phyloP scores from a whole-genome alignment of 2,113 vertebrate genomes.

The Pampusana beccarii region DNA sequence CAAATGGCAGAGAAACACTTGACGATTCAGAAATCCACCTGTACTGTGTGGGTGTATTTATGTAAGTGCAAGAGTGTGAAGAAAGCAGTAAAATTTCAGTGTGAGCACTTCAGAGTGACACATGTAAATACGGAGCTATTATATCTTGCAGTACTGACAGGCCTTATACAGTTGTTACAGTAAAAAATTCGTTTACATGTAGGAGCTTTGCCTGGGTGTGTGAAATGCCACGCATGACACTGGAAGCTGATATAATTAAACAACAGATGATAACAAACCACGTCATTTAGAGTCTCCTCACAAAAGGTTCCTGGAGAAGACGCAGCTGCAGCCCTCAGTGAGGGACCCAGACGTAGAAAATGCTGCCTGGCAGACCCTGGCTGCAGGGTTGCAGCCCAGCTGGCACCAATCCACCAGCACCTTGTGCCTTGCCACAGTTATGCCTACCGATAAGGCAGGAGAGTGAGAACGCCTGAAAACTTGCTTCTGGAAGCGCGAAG shows the following conservation, averaged over 20 bases:
- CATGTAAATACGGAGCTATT: slow-evolving; percentile 27
- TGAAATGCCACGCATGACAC: background rate
- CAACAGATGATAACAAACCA: background rate
- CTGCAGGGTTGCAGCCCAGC: fast-evolving
- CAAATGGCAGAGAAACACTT: slow-evolving; percentile 32
- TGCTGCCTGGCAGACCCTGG: fast-evolving
- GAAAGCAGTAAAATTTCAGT: slow-evolving; percentile 58
- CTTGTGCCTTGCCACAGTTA: fast-evolving
- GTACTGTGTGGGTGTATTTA: slow-evolving; percentile 30
- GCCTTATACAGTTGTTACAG: background rate
- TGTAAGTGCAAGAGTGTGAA: slow-evolving; percentile 56
- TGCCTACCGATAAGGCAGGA: background rate
- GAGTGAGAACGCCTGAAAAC: background rate
- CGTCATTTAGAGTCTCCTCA: background rate
- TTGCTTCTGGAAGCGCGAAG: background rate
- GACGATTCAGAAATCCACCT: slow-evolving; percentile 11
- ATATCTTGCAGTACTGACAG: background rate
- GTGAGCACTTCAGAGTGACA: slow-evolving; percentile 25
- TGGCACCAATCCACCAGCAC: fast-evolving
- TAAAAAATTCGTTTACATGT: slow-evolving; percentile 25
- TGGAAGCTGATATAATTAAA: background rate
- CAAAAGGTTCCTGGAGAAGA: background rate
- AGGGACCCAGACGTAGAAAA: background rate
- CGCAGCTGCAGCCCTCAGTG: fast-evolving
- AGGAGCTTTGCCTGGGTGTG: background rate